phyloP scores from a whole-genome alignment of 2,113 vertebrate genomes.

The Bothrops jararaca region DNA sequence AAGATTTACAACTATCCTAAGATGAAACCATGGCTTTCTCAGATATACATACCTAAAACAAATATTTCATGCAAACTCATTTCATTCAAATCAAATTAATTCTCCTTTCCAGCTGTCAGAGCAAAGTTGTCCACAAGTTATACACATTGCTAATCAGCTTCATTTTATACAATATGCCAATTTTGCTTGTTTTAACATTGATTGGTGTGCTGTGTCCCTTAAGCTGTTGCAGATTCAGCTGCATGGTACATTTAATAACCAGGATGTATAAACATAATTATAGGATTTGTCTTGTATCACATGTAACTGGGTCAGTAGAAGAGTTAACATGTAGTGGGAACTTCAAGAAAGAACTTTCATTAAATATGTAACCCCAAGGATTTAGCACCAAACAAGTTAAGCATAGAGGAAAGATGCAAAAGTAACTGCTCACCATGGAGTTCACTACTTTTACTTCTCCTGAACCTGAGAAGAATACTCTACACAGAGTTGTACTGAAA shows the following conservation, averaged over 20 bases:
- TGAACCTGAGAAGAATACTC: not conserved
- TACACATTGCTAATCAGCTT: not conserved
- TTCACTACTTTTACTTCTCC: not conserved
- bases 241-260: not conserved
- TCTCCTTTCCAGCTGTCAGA: not conserved
- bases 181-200: not conserved
- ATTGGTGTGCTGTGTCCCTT: not conserved
- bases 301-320: not conserved
- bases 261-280: not conserved
- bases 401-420: not conserved
- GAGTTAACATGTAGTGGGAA: not conserved
- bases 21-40: not conserved
- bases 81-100: not conserved
- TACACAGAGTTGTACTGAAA: not conserved
- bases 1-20: not conserved
- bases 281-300: not conserved
- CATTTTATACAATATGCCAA: not conserved
- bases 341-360: not conserved
- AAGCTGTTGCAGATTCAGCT: not conserved
- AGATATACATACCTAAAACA: not conserved
- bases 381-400: not conserved
- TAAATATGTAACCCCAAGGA: not conserved
- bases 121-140: not conserved
- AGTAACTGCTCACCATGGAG: not conserved
- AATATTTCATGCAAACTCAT: not conserved